phyloP scores from a whole-genome alignment of 2,888 invertebrate species.

The Sericinus montela region DNA sequence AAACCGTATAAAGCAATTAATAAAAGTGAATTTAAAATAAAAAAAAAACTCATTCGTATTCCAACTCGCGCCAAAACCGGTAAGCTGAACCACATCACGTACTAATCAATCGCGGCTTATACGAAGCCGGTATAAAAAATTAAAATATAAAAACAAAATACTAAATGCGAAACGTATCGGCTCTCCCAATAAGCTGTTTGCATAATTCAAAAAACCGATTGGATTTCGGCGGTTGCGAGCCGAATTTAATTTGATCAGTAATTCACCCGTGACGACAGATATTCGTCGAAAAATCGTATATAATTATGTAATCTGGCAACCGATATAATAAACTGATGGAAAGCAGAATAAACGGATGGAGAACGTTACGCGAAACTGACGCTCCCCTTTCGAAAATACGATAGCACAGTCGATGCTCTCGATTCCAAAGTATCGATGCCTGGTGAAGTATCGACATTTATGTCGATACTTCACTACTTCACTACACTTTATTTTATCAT shows the following conservation, averaged over 20 bases:
- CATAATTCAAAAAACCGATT: slow-evolving; percentile 70
- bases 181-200: slow-evolving; percentile 61
- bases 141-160: slow-evolving; percentile 28
- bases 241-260: slow-evolving; percentile 64
- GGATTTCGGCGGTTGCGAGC: slow-evolving; percentile 50
- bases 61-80: neutral
- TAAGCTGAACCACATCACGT: slow-evolving; percentile 4
- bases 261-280: slow-evolving; percentile 49
- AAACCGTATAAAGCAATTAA: too few species aligned
- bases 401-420: too few species aligned
- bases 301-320: slow-evolving; percentile 30
- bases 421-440: too few species aligned
- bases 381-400: too few species aligned
- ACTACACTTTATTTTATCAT: too few species aligned
- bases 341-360: too few species aligned
- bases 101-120: slow-evolving; percentile 18
- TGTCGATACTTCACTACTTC: too few species aligned
- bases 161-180: slow-evolving; percentile 41
- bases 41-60: too few species aligned
- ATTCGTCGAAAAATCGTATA: slow-evolving; percentile 42
- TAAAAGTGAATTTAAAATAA: too few species aligned
- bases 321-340: slow-evolving; percentile 36
- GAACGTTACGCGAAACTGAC: too few species aligned
- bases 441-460: too few species aligned
- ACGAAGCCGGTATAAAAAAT: slow-evolving; percentile 41